A percentile compares a stretch with the other conserved stretches of the same genome.
phyloP scores from a whole-genome alignment of 1,140 invertebrate genomes.

The Caerostris darwini region DNA sequence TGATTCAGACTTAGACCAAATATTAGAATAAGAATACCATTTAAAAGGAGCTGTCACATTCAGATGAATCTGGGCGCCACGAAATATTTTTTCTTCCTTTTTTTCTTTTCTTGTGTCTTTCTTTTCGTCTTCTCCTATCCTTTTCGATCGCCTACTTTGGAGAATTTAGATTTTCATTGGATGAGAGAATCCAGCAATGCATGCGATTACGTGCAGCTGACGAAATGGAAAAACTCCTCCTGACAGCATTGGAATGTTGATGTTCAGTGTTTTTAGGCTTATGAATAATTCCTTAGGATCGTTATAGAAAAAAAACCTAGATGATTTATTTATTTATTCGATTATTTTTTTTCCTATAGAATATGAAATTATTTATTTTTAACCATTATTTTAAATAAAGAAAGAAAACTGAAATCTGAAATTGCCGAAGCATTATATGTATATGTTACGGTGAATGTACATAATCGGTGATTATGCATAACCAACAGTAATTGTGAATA shows the following conservation, averaged over 20 bases:
- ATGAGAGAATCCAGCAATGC: slow-evolving; percentile 54
- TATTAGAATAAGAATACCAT: slow-evolving; percentile 66
- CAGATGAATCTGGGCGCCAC: slow-evolving; percentile 61
- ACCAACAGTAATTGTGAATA: no score
- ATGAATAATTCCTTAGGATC: background rate
- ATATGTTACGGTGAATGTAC: no score
- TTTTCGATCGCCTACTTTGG: background rate
- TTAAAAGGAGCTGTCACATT: slow-evolving; percentile 58
- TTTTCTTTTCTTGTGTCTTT: background rate
- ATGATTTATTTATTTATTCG: no score
- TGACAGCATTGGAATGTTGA: background rate
- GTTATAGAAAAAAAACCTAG: background rate
- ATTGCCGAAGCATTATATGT: no score
- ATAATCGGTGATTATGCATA: no score
- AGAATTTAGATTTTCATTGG: slow-evolving; percentile 62
- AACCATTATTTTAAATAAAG: no score
- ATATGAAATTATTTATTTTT: no score
- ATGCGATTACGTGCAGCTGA: slow-evolving; percentile 60
- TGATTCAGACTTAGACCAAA: slow-evolving; percentile 39
- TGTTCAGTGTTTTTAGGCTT: background rate
- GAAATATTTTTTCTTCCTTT: background rate
- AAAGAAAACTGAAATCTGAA: no score
- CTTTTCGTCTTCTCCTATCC: background rate
- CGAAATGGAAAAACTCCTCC: background rate
- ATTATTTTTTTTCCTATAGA: no score